Base-by-base conservation (phyloP, 2,888 invertebrate species). In the Epicampocera succincta region DNA sequence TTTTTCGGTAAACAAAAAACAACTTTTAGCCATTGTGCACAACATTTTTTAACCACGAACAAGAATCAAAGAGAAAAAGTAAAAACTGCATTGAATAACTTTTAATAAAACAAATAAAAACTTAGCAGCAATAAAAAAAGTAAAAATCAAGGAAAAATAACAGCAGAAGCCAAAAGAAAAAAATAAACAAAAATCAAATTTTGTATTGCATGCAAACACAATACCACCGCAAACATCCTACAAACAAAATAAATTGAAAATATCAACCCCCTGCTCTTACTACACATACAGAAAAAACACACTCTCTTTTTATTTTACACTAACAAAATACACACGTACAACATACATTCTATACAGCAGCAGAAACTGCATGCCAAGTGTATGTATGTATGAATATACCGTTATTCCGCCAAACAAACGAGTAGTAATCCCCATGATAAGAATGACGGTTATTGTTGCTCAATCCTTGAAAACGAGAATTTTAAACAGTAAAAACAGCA, bases 11-110 rank as follows among this genome's bases (percentile, higher is more conserved):
- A 48, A 58, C 12, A 15, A 44, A 65, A 48, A 12, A 60, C 54
- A 68, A 21, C 33, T 40, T 15, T 44, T 46, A 12, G 29, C 33
- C 17, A 40, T 46, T 72, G 38, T 73, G 60, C 15, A 61, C 29
- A 52, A 56, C 25, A 38, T 40, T 4, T 38, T 15, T 38, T 68
- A 42, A 52, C 29, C 19, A 33, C 6, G 4, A 61, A 21, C 1
- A 50, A 58, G 48, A 44, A 11, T n/a, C 19, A 52, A 73, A 17
- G 17, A 46, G 52, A 66, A 68, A 56, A 40, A 68, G 38, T 11
- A 2, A 54, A 69, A 69, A 68, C 71, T 80, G 80, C 72, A 77
- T 73, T 73, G 56, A 73, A 73, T 54, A 81, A 61, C 63, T 66
- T 80, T 75, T 71, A 65, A 65, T 65, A 61, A 74, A 77, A 66